phyloP scores from a whole-genome alignment of 2,797 vertebrate species.

The Echeneis naucrates region DNA sequence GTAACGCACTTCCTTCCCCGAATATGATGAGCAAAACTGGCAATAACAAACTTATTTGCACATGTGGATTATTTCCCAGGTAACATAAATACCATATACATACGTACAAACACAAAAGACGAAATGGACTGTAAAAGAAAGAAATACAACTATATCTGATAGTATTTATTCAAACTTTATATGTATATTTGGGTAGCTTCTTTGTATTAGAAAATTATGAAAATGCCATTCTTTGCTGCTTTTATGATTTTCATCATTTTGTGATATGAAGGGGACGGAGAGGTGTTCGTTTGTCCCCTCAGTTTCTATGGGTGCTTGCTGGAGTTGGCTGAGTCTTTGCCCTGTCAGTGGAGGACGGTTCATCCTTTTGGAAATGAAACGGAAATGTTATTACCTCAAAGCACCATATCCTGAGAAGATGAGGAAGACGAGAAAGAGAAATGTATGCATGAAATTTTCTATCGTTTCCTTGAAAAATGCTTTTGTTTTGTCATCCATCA shows the following conservation, averaged over 20 bases:
- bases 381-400: slow-evolving; percentile 84
- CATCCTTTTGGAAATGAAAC: slow-evolving; percentile 73
- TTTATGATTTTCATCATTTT: slow-evolving; percentile 76
- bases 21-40: slow-evolving; percentile 86
- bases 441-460: slow-evolving; percentile 79
- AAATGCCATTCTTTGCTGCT: slow-evolving; percentile 84
- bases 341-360: slow-evolving; percentile 69
- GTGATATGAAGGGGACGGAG: slow-evolving; percentile 56
- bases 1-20: slow-evolving; percentile 97
- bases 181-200: slow-evolving; percentile 90
- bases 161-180: slow-evolving; percentile 88
- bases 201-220: slow-evolving; percentile 84
- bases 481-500: slow-evolving; percentile 53
- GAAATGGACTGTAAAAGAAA: slow-evolving; percentile 76
- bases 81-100: slow-evolving; percentile 78
- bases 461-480: slow-evolving; percentile 61
- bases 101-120: slow-evolving; percentile 71
- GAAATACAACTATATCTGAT: slow-evolving; percentile 78
- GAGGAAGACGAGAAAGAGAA: slow-evolving; percentile 48
- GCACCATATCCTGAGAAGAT: slow-evolving; percentile 61
- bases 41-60: slow-evolving; percentile 90
- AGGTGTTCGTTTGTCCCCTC: slow-evolving; percentile 52
- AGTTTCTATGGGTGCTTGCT: slow-evolving; percentile 80
- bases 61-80: slow-evolving; percentile 87
- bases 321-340: slow-evolving; percentile 73